Evolutionary conservation across 2,113 vertebrate genomes (phyloP), one percentile per base, ranked within the genome.

Genomic region (Elanoides forficatus): DNA sequence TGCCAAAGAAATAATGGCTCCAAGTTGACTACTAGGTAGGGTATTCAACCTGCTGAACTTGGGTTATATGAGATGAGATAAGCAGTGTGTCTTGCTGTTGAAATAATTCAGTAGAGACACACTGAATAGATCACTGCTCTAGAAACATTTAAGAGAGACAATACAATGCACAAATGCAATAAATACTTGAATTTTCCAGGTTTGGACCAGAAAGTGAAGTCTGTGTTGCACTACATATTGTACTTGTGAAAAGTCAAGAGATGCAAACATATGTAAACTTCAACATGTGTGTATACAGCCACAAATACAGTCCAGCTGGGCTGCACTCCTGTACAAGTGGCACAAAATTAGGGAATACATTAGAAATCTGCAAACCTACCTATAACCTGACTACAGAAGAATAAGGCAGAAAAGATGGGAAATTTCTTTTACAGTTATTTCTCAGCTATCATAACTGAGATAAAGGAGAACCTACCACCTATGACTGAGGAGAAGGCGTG

Each of bases 401-500:
- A 48, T 4, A 78, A 67, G 16, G 29, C 43, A 67, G 15, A 66
- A 74, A 94, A 58, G 13, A 40, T 4, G 27, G 11, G 6, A 73
- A 60, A 59, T 13, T 43, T 25, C 4, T 76, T 88, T 81, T 58
- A 53, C 15, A 21, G 11, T 74, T 93, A 36, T 38, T 95, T 93
- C 20, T 88, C 38, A 86, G 15, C 6, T 56, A 47, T 62, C 29
- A 26, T 81, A 70, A 67, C n/a, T 29, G 53, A 88, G 30, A 88
- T n/a, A 74, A 76, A 70, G 79, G 23, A 70, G 27, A 81, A 65
- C 7, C 16, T 82, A 38, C 8, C 2, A 47, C 36, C 8, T 62
- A 2, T 47, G 21, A 78, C 0, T 50, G 30, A 86, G 34, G 23
- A 85, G 32, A 58, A 36, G 8, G 15, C 0, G 0, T 52, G 17